Conservation (phyloP, 2,113 vertebrate genomes). For the Nipponia nippon region DNA sequence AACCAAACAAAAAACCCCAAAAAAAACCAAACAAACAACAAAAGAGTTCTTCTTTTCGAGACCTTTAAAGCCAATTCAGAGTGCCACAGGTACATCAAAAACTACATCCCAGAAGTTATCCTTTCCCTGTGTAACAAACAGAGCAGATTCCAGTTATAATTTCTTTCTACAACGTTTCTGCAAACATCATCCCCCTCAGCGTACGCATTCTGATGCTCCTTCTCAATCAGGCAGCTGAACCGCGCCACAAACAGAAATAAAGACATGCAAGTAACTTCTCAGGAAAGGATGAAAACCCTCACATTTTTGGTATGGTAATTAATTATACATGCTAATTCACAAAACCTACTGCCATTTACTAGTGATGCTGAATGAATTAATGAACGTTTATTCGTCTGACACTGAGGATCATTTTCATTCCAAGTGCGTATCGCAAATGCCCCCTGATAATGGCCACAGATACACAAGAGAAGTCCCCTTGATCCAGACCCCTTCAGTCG, state of each 20-base stretch:
- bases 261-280: not conserved
- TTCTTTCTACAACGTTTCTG: not conserved
- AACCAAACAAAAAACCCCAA: not conserved
- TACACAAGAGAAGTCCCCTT: not conserved
- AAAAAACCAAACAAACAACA: not conserved
- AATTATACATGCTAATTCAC: constrained; percentile 51
- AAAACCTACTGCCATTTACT: constrained; percentile 44
- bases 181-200: not conserved
- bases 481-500: not conserved
- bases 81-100: not conserved
- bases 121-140: not conserved
- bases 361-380: constrained; percentile 53
- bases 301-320: not conserved
- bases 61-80: not conserved
- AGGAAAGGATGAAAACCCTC: not conserved
- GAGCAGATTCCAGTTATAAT: not conserved
- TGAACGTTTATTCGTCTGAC: constrained; percentile 9
- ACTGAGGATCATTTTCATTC: constrained; percentile 27
- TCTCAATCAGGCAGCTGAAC: not conserved
- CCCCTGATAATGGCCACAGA: not conserved
- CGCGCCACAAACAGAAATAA: not conserved
- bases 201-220: not conserved
- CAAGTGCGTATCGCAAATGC: not conserved
- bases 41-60: not conserved
- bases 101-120: not conserved